A percentile compares a stretch with the other conserved stretches of the same genome.
Evolutionary conservation across 2,113 vertebrate genomes (phyloP).

Genomic region (Plecturocebus donacophilus): DNA sequence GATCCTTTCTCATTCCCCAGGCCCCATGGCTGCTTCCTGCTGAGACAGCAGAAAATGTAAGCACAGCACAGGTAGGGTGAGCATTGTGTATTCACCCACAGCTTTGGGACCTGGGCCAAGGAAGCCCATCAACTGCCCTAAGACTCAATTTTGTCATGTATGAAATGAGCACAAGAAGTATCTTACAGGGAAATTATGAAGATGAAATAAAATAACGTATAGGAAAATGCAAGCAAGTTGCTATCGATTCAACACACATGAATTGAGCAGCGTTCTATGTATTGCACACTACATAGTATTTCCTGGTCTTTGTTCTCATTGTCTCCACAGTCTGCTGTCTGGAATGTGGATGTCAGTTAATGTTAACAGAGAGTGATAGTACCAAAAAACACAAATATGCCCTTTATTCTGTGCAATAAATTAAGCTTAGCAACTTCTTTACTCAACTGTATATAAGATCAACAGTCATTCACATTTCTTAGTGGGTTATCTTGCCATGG

Average conservation of each 20-base stretch:
- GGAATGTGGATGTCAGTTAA: background rate
- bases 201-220: background rate
- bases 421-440: background rate
- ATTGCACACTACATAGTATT: background rate
- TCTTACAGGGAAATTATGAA: background rate
- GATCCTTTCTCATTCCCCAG: background rate
- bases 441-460: conserved; percentile 15
- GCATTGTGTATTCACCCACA: too few species aligned
- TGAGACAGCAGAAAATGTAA: too few species aligned
- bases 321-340: background rate
- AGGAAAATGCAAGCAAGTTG: background rate
- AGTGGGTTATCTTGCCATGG: background rate
- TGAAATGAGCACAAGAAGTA: background rate
- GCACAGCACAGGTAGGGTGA: background rate
- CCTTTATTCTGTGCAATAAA: background rate
- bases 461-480: conserved; percentile 34
- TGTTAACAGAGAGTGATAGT: background rate
- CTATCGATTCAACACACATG: background rate
- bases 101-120: background rate
- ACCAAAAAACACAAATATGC: background rate
- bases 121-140: background rate
- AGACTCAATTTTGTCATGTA: background rate
- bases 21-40: background rate
- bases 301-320: background rate
- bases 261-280: background rate